These are phyloP conservation scores for Dicycla oo DNA, from an alignment of 2,888 invertebrate species.

Conservation along the genomic window DNA sequence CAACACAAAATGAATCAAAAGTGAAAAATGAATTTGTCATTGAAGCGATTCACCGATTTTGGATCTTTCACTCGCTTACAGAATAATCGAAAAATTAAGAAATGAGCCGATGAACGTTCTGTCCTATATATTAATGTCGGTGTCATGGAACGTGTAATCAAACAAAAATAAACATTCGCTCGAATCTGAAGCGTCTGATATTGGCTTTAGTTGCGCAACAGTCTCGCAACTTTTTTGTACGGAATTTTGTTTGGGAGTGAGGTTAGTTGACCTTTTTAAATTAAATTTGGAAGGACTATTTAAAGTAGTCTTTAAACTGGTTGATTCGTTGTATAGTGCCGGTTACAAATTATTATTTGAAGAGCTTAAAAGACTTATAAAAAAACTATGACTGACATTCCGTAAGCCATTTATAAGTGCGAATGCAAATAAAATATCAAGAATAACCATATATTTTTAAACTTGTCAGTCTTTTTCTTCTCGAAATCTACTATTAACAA, in stretches of 20 bases:
- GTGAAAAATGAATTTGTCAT: neutral
- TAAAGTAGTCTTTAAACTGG: constrained; percentile 28
- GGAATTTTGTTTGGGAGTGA: neutral
- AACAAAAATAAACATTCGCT: neutral
- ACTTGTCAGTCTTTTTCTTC: constrained; percentile 14
- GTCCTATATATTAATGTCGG: too few relatives aligned
- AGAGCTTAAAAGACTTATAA: neutral
- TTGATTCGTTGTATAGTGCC: constrained; percentile 20
- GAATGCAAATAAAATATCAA: neutral
- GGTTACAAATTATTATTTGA: constrained; percentile 12
- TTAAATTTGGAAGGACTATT: constrained; percentile 21
- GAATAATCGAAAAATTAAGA: neutral
- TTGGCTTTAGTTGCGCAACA: constrained; percentile 23
- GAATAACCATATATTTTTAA: neutral
- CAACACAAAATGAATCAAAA: neutral
- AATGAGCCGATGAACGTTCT: neutral
- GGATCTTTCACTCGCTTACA: neutral
- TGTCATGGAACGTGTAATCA: too few relatives aligned
- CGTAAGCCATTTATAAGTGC: neutral
- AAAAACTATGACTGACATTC: constrained; percentile 1
- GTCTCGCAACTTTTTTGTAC: constrained; percentile 13
- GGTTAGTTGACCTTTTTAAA: constrained; percentile 21
- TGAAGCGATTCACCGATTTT: neutral
- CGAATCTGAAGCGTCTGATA: neutral
- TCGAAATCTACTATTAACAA: neutral